Conservation (phyloP, 2,113 vertebrate species). For the Malaclemys terrapin region DNA sequence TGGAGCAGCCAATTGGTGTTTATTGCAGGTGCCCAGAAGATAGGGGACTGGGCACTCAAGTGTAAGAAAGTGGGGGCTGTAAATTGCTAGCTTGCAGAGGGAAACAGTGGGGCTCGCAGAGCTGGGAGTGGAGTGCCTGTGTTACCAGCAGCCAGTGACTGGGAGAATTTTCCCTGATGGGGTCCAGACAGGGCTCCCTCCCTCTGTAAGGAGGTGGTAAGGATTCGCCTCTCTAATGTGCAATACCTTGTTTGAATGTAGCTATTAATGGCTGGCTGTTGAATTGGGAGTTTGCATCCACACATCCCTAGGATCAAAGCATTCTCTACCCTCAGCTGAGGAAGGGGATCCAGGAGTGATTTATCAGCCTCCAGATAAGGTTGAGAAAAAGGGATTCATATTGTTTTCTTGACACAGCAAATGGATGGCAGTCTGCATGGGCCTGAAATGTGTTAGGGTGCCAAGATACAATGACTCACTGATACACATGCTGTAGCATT, state of each 20-base stretch:
- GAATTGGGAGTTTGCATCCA: background rate
- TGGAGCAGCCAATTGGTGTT: no score
- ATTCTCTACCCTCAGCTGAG: fast-evolving
- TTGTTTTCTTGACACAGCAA: background rate
- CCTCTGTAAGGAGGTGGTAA: no score
- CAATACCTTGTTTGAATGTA: background rate
- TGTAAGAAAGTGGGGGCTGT: no score
- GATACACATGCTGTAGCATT: background rate
- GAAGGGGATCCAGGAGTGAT: background rate
- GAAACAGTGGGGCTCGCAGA: no score
- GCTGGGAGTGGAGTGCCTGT: no score
- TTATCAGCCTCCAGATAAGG: background rate
- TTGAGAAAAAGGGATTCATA: background rate
- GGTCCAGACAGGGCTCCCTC: no score
- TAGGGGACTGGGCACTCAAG: no score
- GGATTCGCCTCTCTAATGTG: fast-evolving
- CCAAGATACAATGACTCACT: background rate
- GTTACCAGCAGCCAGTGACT: no score
- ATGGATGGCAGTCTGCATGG: background rate
- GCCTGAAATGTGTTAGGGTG: background rate
- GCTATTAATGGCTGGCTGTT: fast-evolving
- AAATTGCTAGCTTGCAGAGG: no score
- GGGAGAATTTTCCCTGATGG: no score
- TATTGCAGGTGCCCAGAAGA: no score
- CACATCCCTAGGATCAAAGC: fast-evolving